Evolutionary conservation across 2,888 invertebrate species (phyloP), one percentile per base, ranked within the genome.

Genomic region (Dolomedes plantarius): DNA sequence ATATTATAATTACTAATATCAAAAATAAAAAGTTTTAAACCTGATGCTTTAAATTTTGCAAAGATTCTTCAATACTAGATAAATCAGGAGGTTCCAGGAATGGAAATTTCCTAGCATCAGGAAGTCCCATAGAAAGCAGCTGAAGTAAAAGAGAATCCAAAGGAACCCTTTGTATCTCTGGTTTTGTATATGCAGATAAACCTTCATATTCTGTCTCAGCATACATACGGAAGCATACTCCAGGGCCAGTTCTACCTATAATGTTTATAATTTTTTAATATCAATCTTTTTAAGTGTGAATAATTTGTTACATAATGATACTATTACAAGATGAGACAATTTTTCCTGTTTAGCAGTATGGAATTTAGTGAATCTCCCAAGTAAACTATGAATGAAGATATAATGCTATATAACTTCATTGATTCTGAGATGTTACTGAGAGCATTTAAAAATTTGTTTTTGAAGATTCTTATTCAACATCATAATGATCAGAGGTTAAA

Each of bases 121-220:
- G 96, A 76, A 99, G 93, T 0, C 99, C 98, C 93, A 99, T 94
- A 0, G 98, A 95, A 76, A 97, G 95, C 97, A 99, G 97, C 90
- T 97, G 94, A 50, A 99, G 92, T 0, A 98, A 92, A 32, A 99
- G 93, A 0, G 97, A 96, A 88, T 99, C 98, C 11, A 99, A 92
- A 0, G 98, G 98, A 0, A 99, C 98, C 71, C 98, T 93, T 89
- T 96, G 96, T 39, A 99, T 95, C 92, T 98, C 98, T 0, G 98
- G 98, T 0, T 96, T 95, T 1, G 97, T 95, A 91, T 96, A 98
- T 5, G 95, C 93, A 87, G 96, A 95, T 91, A 98, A 94, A 0
- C 93, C 94, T 0, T 93, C 92, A 90, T 95, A 97, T 89, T 97
- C 96, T 88, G 95, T 94, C 90, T 97, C 96, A 0, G 96, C 94